These are phyloP conservation scores for Patella pellucida DNA, from an alignment of 2,888 invertebrate genomes.

Conservation along the genomic window DNA sequence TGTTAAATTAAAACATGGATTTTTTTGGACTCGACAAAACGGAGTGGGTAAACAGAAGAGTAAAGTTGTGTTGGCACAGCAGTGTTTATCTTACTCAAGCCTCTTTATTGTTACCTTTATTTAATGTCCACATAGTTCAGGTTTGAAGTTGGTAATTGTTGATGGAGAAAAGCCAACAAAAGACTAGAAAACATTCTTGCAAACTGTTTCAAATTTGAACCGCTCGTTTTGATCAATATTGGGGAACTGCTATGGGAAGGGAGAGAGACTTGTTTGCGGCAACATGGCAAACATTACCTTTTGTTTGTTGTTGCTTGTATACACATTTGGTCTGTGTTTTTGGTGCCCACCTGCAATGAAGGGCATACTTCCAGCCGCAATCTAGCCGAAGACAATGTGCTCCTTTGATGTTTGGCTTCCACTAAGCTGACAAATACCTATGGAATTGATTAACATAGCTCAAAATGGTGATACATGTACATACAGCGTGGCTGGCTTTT, in stretches of 20 bases:
- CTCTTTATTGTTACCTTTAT: constrained; percentile 1
- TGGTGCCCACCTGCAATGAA: constrained; percentile 6
- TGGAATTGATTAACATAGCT: background rate
- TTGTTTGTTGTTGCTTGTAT: background rate
- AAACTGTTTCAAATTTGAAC: too few relatives aligned
- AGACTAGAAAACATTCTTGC: too few relatives aligned
- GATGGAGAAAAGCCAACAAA: too few relatives aligned
- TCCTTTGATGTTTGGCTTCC: background rate
- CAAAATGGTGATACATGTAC: background rate
- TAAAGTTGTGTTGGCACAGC: constrained; percentile 1
- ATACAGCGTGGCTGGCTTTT: too few relatives aligned
- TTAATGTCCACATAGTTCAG: background rate
- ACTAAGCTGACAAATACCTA: background rate
- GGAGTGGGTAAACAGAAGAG: background rate
- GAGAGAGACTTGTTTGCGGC: too few relatives aligned
- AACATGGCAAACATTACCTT: background rate
- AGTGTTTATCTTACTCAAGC: constrained; percentile 4
- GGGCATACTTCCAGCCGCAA: background rate
- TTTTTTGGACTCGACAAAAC: too few relatives aligned
- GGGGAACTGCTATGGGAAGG: too few relatives aligned
- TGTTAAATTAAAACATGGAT: too few relatives aligned
- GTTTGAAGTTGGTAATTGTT: background rate
- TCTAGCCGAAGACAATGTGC: too few relatives aligned
- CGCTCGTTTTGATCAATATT: too few relatives aligned
- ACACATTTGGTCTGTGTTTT: constrained; percentile 3